These are phyloP conservation scores for Vanacampus margaritifer DNA, from an alignment of 2,113 vertebrate species.

Conservation along the genomic window DNA sequence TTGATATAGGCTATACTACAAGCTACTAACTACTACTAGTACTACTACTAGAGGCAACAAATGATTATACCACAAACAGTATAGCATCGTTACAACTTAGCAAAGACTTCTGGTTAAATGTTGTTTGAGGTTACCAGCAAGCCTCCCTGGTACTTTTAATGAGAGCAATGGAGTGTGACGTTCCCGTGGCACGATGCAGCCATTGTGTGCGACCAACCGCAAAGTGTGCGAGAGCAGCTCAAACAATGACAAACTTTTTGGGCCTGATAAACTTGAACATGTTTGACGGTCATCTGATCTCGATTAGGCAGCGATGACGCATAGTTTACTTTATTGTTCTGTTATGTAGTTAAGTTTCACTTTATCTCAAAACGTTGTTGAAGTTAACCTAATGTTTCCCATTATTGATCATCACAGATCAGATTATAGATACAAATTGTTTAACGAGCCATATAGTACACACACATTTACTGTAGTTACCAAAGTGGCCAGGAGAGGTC, in stretches of 20 bases:
- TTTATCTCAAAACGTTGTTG: not conserved
- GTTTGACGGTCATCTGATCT: not conserved
- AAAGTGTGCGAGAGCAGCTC: not conserved
- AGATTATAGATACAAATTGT: not conserved
- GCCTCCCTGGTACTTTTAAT: not conserved
- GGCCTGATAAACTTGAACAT: not conserved
- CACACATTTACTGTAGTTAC: not conserved
- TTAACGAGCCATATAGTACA: not conserved
- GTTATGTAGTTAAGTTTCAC: not conserved
- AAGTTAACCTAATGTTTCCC: not conserved
- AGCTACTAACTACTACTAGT: too few relatives aligned
- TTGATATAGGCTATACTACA: too few relatives aligned
- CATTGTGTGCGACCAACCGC: not conserved
- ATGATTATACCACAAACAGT: too few relatives aligned
- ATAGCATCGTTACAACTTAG: not conserved
- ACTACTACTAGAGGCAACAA: too few relatives aligned
- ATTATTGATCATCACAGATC: not conserved
- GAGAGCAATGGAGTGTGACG: not conserved
- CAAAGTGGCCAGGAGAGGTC: not conserved
- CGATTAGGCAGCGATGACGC: not conserved
- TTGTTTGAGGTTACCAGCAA: not conserved
- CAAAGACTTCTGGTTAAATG: not conserved
- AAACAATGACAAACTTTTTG: not conserved
- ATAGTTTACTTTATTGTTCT: not conserved
- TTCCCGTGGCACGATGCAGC: not conserved